These are phyloP conservation scores for Sebastes iracundus DNA, from an alignment of 2,797 vertebrate genomes.

Conservation along the genomic window DNA sequence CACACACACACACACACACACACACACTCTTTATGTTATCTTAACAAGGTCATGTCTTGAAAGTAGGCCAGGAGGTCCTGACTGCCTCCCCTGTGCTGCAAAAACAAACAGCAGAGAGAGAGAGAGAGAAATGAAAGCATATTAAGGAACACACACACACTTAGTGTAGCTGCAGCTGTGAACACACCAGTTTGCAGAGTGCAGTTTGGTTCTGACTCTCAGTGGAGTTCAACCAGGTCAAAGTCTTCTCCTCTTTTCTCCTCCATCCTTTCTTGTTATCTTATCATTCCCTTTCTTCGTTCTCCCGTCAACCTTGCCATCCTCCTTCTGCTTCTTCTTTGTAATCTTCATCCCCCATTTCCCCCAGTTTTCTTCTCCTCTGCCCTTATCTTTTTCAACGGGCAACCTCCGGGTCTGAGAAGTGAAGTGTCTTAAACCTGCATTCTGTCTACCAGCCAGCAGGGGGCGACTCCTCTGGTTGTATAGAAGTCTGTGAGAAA, in stretches of 20 bases:
- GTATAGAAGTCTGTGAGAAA: too few relatives aligned
- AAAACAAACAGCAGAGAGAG: constrained; percentile 29
- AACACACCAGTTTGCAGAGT: constrained; percentile 28
- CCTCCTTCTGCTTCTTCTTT: neutral
- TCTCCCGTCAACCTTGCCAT: too few relatives aligned
- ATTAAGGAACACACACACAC: neutral
- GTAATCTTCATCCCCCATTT: neutral
- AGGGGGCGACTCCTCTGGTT: too few relatives aligned
- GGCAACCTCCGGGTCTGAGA: too few relatives aligned
- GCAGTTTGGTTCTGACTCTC: neutral
- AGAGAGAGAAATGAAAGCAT: constrained; percentile 4
- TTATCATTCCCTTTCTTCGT: too few relatives aligned
- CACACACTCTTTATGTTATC: constrained; percentile 10
- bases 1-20: constrained; percentile 1
- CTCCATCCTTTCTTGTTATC: neutral
- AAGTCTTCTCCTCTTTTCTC: neutral
- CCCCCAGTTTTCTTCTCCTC: neutral
- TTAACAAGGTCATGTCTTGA: constrained; percentile 39
- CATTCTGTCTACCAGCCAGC: too few relatives aligned
- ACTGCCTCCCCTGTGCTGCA: constrained; percentile 20
- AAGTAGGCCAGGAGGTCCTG: constrained; percentile 22
- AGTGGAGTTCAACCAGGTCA: constrained; percentile 3
- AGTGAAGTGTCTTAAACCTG: too few relatives aligned
- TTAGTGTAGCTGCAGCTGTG: constrained; percentile 28
- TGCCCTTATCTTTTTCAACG: too few relatives aligned